Evolutionary conservation across 2,888 invertebrate species (phyloP).

Genomic region (Stenoptilia bipunctidactyla): DNA sequence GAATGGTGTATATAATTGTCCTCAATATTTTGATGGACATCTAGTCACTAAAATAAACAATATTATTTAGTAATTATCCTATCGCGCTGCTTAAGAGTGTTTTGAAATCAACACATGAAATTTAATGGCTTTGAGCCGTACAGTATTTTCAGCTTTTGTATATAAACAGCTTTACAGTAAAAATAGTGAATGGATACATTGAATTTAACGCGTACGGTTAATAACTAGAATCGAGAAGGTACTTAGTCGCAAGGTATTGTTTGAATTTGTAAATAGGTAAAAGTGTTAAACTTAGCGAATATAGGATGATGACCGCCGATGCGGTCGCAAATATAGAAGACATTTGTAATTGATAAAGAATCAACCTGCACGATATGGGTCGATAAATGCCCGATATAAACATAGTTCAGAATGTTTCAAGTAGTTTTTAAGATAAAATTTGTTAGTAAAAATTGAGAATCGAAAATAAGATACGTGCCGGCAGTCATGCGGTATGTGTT

Average conservation of each 20-base stretch:
- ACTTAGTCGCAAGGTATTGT: slow-evolving; percentile 7
- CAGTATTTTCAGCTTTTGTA: slow-evolving; percentile 51
- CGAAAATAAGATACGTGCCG: background rate
- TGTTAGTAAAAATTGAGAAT: slow-evolving; percentile 24
- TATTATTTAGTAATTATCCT: slow-evolving; percentile 23
- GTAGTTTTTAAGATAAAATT: slow-evolving; percentile 43
- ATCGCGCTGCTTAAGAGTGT: slow-evolving; percentile 25
- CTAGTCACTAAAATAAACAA: slow-evolving; percentile 38
- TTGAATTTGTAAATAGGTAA: slow-evolving; percentile 11
- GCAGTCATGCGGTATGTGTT: too few relatives aligned
- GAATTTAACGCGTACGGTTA: slow-evolving; percentile 21
- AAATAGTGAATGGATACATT: slow-evolving; percentile 33
- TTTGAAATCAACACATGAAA: slow-evolving; percentile 9
- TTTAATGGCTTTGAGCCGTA: slow-evolving; percentile 10
- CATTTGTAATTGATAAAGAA: background rate
- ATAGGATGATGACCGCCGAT: background rate
- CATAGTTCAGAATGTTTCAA: slow-evolving; percentile 37
- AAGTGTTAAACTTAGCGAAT: background rate
- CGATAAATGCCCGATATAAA: too few relatives aligned
- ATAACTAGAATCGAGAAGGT: slow-evolving; percentile 11
- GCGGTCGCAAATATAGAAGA: slow-evolving; percentile 2
- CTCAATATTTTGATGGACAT: slow-evolving; percentile 34
- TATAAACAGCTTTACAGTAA: slow-evolving; percentile 36
- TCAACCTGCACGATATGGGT: background rate
- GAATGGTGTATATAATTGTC: slow-evolving; percentile 51